phyloP scores from a whole-genome alignment of 2,888 invertebrate genomes.

The Criorhina ranunculi region DNA sequence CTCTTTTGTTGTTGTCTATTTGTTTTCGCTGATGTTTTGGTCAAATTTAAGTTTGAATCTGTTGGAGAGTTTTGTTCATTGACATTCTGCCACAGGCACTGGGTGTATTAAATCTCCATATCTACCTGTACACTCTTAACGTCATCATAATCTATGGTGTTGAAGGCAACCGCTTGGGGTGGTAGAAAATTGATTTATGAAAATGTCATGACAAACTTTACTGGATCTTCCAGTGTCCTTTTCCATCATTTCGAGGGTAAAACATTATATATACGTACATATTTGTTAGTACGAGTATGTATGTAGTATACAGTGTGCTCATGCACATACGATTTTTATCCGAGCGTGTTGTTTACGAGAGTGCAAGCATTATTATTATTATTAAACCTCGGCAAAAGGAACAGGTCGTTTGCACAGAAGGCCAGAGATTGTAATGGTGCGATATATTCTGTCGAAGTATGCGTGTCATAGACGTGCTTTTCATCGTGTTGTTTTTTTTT shows the following conservation, averaged over 20 bases:
- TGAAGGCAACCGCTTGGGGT: constrained; percentile 70
- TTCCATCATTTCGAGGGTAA: constrained; percentile 8
- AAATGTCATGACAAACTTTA: constrained; percentile 69
- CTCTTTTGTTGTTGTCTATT: neutral
- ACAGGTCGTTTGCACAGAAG: constrained; percentile 44
- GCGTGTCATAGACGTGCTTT: constrained; percentile 39
- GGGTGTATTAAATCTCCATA: constrained; percentile 51
- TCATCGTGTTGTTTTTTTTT: constrained; percentile 7
- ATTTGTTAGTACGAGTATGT: constrained; percentile 17
- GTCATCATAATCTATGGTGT: constrained; percentile 65
- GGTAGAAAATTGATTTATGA: constrained; percentile 75
- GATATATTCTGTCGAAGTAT: constrained; percentile 17
- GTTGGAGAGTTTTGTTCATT: neutral
- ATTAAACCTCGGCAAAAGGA: constrained; percentile 51
- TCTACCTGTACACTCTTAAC: constrained; percentile 46
- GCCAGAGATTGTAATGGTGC: constrained; percentile 15
- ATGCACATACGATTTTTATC: constrained; percentile 28
- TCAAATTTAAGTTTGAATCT: constrained; percentile 32
- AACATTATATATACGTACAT: neutral
- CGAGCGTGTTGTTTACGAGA: constrained; percentile 69
- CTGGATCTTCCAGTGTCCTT: constrained; percentile 62
- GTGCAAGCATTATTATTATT: constrained; percentile 68
- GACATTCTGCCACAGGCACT: neutral
- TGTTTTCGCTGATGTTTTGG: constrained; percentile 13
- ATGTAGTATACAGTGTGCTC: constrained; percentile 15